Percentiles rank a stretch among this genome's conserved stretches.
These are phyloP conservation scores for Synanthedon tipuliformis DNA, from an alignment of 2,888 invertebrate genomes.

Conservation along the genomic window DNA sequence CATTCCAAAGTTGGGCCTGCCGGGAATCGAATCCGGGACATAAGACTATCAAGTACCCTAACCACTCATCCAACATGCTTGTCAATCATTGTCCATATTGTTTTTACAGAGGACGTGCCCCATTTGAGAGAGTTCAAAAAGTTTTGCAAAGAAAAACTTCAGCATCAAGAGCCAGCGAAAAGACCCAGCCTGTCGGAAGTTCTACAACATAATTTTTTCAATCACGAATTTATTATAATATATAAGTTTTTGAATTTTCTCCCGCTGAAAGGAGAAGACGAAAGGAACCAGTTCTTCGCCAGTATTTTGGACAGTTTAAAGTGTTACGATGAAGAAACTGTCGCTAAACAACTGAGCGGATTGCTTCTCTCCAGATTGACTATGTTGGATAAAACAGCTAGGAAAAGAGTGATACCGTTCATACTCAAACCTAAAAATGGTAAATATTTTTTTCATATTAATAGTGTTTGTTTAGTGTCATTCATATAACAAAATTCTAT, in stretches of 20 bases:
- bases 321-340: slow-evolving; percentile 81
- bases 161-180: slow-evolving; percentile 72
- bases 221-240: slow-evolving; percentile 86
- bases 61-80: too few species aligned
- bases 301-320: slow-evolving; percentile 76
- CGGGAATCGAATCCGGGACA: too few species aligned
- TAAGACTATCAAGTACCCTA: too few species aligned
- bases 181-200: slow-evolving; percentile 77
- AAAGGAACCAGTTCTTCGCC: slow-evolving; percentile 83
- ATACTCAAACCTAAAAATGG: slow-evolving; percentile 79
- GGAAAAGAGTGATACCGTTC: slow-evolving; percentile 76
- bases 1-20: too few species aligned
- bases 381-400: slow-evolving; percentile 84
- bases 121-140: slow-evolving; percentile 77
- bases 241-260: slow-evolving; percentile 86
- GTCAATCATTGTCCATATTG: slow-evolving; percentile 1
- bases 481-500: too few species aligned
- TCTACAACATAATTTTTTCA: slow-evolving; percentile 81
- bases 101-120: slow-evolving; percentile 74
- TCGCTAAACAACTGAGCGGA: slow-evolving; percentile 84
- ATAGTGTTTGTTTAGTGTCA: too few species aligned
- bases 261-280: slow-evolving; percentile 80
- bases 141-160: slow-evolving; percentile 76
- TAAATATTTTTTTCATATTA: slow-evolving; percentile 26
- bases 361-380: slow-evolving; percentile 86